These are phyloP conservation scores for Macrostomum lignano DNA, from an alignment of 1,140 invertebrate genomes.

Conservation along the genomic window DNA sequence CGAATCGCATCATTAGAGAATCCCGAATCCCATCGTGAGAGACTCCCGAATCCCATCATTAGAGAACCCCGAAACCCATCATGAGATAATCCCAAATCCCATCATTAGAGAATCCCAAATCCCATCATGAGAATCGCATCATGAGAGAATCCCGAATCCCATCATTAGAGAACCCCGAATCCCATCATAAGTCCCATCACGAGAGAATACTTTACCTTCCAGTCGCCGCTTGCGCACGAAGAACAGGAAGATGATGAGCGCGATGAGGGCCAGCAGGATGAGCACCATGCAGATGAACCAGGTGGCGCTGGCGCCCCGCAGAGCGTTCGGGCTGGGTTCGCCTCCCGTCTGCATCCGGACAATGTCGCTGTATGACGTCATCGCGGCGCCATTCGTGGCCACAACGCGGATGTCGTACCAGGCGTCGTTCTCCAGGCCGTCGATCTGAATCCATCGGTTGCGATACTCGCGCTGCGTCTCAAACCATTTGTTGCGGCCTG, in stretches of 20 bases:
- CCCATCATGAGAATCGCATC: no score
- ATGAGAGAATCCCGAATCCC: no score
- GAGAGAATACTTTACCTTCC: no score
- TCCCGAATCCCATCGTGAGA: no score
- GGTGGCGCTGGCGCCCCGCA: constrained; percentile 46
- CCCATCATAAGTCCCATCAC: no score
- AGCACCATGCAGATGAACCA: constrained; percentile 91
- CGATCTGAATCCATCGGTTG: constrained; percentile 5
- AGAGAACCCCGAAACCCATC: no score
- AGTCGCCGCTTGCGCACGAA: constrained; percentile 28
- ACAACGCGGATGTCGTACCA: constrained; percentile 60
- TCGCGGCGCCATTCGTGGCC: constrained; percentile 54
- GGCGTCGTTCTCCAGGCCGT: constrained; percentile 49
- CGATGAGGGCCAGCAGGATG: constrained; percentile 60
- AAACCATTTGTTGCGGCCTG: constrained; percentile 10
- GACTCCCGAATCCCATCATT: no score
- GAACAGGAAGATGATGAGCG: constrained; percentile 69
- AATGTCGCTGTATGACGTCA: constrained; percentile 12
- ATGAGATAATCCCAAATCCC: no score
- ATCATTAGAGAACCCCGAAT: no score
- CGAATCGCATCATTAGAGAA: no score
- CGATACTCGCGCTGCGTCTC: constrained; percentile 4
- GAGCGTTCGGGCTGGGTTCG: constrained; percentile 11
- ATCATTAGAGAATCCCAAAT: no score
- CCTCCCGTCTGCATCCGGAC: constrained; percentile 9